These are phyloP conservation scores for Sphenodon punctatus DNA, from an alignment of 2,797 vertebrate species.

Conservation along the genomic window DNA sequence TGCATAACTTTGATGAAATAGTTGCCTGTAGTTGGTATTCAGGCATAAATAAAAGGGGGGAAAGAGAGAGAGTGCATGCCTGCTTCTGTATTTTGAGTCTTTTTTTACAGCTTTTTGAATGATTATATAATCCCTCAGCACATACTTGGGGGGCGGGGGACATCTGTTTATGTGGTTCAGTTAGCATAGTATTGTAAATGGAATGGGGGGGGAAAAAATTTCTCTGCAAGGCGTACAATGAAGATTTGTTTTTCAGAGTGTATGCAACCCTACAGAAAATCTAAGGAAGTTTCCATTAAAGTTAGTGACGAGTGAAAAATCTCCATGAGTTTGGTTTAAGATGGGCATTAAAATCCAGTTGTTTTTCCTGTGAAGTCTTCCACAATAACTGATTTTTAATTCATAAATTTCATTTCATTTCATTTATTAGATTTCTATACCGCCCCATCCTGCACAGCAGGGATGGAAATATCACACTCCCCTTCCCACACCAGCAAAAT, in stretches of 20 bases:
- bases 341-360: not conserved
- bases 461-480: not conserved
- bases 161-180: not conserved
- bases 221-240: not conserved
- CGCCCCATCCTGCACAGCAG: no score
- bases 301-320: not conserved
- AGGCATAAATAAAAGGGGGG: not conserved
- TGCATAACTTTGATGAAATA: not conserved
- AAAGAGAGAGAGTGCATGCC: no score
- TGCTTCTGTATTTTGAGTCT: not conserved
- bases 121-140: not conserved
- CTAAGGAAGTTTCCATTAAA: not conserved
- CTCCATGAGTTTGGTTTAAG: not conserved
- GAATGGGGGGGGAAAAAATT: not conserved
- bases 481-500: not conserved
- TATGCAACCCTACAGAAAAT: not conserved
- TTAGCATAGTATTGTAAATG: not conserved
- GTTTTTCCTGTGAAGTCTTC: not conserved
- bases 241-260: not conserved
- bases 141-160: not conserved
- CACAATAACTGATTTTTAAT: not conserved
- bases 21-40: not conserved
- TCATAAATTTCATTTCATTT: rapidly evolving
- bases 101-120: not conserved
- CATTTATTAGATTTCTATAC: no score